phyloP scores from a whole-genome alignment of 1,140 invertebrate species.

The Phocides pigmalion region DNA sequence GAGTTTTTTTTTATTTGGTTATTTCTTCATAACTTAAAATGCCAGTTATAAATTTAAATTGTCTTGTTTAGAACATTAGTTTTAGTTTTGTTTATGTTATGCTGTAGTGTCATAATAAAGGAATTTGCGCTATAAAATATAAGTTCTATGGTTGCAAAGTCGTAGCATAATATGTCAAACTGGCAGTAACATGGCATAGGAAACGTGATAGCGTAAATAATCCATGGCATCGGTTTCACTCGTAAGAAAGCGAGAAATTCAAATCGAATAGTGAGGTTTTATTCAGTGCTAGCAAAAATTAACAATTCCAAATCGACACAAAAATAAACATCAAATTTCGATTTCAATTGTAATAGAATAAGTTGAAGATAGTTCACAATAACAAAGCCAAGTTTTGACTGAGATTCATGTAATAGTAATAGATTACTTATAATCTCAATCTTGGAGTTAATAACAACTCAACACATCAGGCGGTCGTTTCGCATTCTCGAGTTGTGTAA shows the following conservation, averaged over 20 bases:
- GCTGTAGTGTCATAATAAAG: not conserved
- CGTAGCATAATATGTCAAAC: slow-evolving; percentile 4
- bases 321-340: slow-evolving; percentile 23
- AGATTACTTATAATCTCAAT: not conserved
- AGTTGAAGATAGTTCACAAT: not conserved
- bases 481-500: slow-evolving; percentile 17
- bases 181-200: slow-evolving; percentile 31
- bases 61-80: no score
- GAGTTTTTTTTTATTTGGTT: no score
- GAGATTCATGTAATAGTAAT: not conserved
- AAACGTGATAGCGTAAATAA: slow-evolving; percentile 48
- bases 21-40: no score
- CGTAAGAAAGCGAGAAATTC: slow-evolving; percentile 63
- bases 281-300: slow-evolving; percentile 28
- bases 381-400: not conserved
- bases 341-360: not conserved
- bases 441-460: not conserved
- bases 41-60: no score
- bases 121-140: not conserved
- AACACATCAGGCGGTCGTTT: not conserved
- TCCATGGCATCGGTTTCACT: slow-evolving; percentile 63
- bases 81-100: no score
- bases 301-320: slow-evolving; percentile 12
- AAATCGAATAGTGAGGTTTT: slow-evolving; percentile 37
- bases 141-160: not conserved